Evolutionary conservation across 2,888 invertebrate genomes (phyloP).

Genomic region (Zaprionus lineosus): DNA sequence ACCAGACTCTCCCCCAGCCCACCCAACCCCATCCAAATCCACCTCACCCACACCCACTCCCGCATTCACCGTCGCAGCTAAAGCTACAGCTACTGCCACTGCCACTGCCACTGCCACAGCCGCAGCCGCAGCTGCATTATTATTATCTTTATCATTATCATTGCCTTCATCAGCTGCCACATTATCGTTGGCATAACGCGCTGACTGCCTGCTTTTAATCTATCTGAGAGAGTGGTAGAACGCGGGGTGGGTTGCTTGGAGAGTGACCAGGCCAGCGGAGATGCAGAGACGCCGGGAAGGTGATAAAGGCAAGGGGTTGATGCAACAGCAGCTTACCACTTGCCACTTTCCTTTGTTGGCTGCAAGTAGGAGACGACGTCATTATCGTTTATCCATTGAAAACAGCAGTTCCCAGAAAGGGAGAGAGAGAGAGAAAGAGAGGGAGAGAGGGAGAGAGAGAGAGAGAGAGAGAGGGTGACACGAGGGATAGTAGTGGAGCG

Average conservation of each 20-base stretch:
- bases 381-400: conserved; percentile 29
- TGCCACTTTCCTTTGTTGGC: conserved; percentile 59
- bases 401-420: conserved; percentile 5
- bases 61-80: conserved; percentile 24
- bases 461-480: background rate
- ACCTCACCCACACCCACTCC: conserved; percentile 13
- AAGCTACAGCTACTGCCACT: conserved; percentile 32
- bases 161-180: conserved; percentile 67
- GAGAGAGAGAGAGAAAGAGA: background rate
- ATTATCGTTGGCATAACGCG: conserved; percentile 55
- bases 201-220: conserved; percentile 43
- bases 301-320: conserved; percentile 1
- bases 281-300: background rate
- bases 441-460: background rate
- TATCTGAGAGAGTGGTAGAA: too few species aligned
- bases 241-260: too few species aligned
- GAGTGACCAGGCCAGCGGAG: too few species aligned
- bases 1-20: too few species aligned
- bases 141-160: conserved; percentile 48
- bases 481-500: too few species aligned
- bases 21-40: conserved; percentile 6
- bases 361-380: conserved; percentile 3
- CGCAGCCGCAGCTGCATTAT: conserved; percentile 46
- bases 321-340: conserved; percentile 33
- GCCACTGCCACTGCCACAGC: conserved; percentile 37